Evolutionary conservation across 2,113 vertebrate genomes (phyloP).

Genomic region (Pundamilia nyererei): DNA sequence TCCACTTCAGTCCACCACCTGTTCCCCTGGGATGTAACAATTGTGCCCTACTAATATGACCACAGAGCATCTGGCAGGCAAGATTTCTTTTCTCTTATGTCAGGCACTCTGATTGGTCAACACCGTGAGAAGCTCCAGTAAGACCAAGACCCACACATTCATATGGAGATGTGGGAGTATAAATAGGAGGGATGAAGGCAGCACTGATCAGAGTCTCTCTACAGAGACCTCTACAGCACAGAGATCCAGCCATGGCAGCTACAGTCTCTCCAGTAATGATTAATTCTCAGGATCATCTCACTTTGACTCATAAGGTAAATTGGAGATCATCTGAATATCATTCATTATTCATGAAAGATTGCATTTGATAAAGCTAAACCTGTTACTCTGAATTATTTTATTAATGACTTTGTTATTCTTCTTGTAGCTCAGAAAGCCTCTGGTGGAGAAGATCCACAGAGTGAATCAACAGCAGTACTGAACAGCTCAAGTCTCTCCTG

Average conservation of each 20-base stretch:
- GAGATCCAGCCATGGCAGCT: conserved; percentile 50
- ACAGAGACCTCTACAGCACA: conserved; percentile 54
- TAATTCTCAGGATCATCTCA: conserved; percentile 23
- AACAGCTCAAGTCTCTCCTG: not conserved
- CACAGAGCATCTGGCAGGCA: not conserved
- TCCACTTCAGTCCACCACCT: not conserved
- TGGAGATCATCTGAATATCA: accelerated
- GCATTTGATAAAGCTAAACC: not conserved
- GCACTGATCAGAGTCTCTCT: conserved; percentile 47
- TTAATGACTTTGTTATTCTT: not conserved
- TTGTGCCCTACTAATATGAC: not conserved
- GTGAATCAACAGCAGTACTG: accelerated
- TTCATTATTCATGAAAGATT: not conserved
- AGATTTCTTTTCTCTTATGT: not conserved
- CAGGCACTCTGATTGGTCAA: conserved; percentile 45
- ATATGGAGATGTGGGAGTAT: conserved; percentile 65
- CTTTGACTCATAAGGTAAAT: conserved; percentile 27
- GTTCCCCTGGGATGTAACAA: conserved; percentile 8
- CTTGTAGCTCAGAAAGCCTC: not conserved
- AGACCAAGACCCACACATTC: conserved; percentile 57
- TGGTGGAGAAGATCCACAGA: not conserved
- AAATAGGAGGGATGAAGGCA: conserved; percentile 60
- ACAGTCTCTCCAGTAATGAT: conserved; percentile 37
- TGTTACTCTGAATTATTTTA: not conserved
- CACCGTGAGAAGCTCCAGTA: conserved; percentile 47